phyloP scores from a whole-genome alignment of 2,797 vertebrate species.

The Microcaecilia unicolor region DNA sequence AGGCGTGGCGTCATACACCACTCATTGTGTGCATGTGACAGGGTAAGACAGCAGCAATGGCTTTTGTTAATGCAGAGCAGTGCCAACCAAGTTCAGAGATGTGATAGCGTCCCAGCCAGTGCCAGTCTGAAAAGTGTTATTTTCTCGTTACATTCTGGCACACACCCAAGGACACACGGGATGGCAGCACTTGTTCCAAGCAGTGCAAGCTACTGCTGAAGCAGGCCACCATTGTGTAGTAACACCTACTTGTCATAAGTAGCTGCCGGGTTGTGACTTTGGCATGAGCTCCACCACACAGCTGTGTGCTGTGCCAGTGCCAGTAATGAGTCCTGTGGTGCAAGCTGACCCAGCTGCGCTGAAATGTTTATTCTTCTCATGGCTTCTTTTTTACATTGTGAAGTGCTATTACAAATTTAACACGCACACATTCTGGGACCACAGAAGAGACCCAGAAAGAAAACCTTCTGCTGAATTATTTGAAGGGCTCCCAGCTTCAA shows the following conservation, averaged over 20 bases:
- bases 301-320: conserved; percentile 31
- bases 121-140: conserved; percentile 25
- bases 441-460: background rate
- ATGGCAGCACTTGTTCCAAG: too few species aligned
- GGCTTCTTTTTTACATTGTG: conserved; percentile 1
- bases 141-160: conserved; percentile 18
- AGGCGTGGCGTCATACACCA: too few species aligned
- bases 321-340: conserved; percentile 20
- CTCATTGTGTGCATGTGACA: too few species aligned
- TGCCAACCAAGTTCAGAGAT: too few species aligned
- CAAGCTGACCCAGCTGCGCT: conserved; percentile 37
- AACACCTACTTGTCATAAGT: conserved; percentile 10
- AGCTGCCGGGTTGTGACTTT: conserved; percentile 21
- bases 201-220: conserved; percentile 30
- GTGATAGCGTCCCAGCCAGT: conserved; percentile 3
- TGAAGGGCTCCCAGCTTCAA: background rate
- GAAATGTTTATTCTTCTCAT: conserved; percentile 27
- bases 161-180: conserved; percentile 33
- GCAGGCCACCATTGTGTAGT: background rate
- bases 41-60: too few species aligned
- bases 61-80: too few species aligned
- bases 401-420: background rate
- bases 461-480: conserved; percentile 12
- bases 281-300: conserved; percentile 21
- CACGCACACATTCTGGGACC: too few species aligned